phyloP scores from a whole-genome alignment of 2,113 vertebrate genomes.

The Bubo scandiacus region DNA sequence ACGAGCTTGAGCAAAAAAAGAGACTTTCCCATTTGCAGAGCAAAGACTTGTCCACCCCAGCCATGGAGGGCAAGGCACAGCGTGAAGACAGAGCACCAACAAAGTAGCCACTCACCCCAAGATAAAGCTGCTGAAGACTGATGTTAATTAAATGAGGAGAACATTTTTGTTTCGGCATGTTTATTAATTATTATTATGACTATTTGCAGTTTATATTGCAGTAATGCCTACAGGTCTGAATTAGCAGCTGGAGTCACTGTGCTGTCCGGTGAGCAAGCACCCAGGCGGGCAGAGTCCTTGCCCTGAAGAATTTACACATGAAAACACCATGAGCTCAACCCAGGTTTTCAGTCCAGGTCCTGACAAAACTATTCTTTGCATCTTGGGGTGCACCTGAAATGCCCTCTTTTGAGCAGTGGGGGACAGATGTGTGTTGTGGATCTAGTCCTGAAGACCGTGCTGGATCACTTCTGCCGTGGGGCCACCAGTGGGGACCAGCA shows the following conservation, averaged over 20 bases:
- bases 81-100: not conserved
- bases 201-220: not conserved
- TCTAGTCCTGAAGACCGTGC: rapidly evolving
- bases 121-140: constrained; percentile 14
- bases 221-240: constrained; percentile 26
- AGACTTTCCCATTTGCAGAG: not conserved
- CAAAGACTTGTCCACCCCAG: not conserved
- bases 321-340: not conserved
- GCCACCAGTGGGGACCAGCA: not conserved
- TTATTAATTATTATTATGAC: constrained; percentile 57
- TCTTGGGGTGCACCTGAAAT: not conserved
- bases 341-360: not conserved
- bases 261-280: not conserved
- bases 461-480: not conserved
- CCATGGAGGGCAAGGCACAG: not conserved
- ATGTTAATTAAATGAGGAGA: constrained; percentile 8
- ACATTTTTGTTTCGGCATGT: constrained; percentile 5
- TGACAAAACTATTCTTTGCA: not conserved
- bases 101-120: not conserved
- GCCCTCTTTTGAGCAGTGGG: not conserved
- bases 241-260: not conserved
- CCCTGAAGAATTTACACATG: not conserved
- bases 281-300: not conserved
- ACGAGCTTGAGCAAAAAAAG: not conserved
- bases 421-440: not conserved